These are phyloP conservation scores for Todiramphus chloris DNA, from an alignment of 2,113 vertebrate species.

Conservation along the genomic window DNA sequence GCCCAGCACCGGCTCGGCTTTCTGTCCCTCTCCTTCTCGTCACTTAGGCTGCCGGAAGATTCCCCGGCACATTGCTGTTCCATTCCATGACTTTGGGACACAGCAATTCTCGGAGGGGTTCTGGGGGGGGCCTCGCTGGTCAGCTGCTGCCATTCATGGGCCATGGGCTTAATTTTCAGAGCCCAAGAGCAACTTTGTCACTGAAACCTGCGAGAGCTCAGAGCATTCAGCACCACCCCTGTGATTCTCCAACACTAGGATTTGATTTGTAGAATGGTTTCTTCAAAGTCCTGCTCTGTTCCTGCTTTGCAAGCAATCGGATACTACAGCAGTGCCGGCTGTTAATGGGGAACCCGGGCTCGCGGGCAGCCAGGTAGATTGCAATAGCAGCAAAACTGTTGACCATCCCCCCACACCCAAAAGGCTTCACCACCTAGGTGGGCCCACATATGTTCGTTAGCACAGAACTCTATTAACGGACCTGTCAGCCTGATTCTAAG, in stretches of 20 bases:
- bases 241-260: not conserved
- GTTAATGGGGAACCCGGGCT: not conserved
- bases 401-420: not conserved
- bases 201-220: not conserved
- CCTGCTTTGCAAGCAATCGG: not conserved
- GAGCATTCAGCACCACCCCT: not conserved
- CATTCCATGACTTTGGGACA: not conserved
- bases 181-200: not conserved
- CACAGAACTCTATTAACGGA: not conserved
- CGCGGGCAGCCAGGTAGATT: not conserved
- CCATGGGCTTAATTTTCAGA: not conserved
- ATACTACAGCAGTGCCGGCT: not conserved
- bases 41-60: not conserved
- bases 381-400: not conserved
- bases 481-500: not conserved
- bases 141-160: not conserved
- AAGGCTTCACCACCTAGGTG: not conserved
- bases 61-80: rapidly evolving
- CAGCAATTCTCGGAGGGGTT: not conserved
- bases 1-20: rapidly evolving
- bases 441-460: not conserved
- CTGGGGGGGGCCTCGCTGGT: not conserved
- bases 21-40: not conserved
- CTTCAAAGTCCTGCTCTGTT: not conserved
- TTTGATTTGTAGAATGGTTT: not conserved